Percentiles rank a stretch among this genome's conserved stretches.
Conservation (phyloP, 2,797 vertebrate genomes). For the Diplodus sargus region DNA sequence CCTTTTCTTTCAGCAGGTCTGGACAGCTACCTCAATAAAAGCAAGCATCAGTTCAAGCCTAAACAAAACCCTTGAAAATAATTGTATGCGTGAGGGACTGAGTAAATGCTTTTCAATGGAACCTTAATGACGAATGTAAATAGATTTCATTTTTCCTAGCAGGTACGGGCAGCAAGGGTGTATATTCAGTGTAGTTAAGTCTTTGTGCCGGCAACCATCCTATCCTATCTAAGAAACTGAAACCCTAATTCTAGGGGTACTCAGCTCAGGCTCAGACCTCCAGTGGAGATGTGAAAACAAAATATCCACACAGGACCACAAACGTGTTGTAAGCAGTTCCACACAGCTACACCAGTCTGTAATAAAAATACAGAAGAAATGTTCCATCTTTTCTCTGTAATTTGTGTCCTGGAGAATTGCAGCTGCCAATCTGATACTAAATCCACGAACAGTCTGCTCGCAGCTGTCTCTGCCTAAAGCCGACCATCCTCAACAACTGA, state of each 20-base stretch:
- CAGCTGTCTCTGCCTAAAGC: slow-evolving; percentile 32
- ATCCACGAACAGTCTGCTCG: slow-evolving; percentile 19
- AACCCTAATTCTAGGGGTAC: slow-evolving; percentile 12
- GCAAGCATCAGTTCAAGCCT: slow-evolving; percentile 38
- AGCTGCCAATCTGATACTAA: slow-evolving; percentile 31
- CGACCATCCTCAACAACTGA: slow-evolving; percentile 25
- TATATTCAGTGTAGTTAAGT: slow-evolving; percentile 1
- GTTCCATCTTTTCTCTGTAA: slow-evolving; percentile 10
- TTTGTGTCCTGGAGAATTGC: slow-evolving; percentile 25
- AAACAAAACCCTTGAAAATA: slow-evolving; percentile 34
- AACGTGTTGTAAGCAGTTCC: slow-evolving; percentile 1
- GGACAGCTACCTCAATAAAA: slow-evolving; percentile 42
- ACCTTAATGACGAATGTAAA: slow-evolving; percentile 11
- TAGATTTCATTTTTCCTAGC: slow-evolving; percentile 4
- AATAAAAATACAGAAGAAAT: neutral
- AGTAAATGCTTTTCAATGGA: slow-evolving; percentile 32
- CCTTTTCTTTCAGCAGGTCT: slow-evolving; percentile 44
- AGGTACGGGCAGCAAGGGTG: neutral
- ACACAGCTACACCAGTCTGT: neutral
- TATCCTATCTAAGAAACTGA: slow-evolving; percentile 6
- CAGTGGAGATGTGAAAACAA: slow-evolving; percentile 1
- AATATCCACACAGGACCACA: slow-evolving; percentile 13
- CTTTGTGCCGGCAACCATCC: neutral
- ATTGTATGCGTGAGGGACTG: slow-evolving; percentile 15
- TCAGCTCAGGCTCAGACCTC: neutral